Conservation (phyloP, 2,797 vertebrate genomes). For the Avahi laniger region DNA sequence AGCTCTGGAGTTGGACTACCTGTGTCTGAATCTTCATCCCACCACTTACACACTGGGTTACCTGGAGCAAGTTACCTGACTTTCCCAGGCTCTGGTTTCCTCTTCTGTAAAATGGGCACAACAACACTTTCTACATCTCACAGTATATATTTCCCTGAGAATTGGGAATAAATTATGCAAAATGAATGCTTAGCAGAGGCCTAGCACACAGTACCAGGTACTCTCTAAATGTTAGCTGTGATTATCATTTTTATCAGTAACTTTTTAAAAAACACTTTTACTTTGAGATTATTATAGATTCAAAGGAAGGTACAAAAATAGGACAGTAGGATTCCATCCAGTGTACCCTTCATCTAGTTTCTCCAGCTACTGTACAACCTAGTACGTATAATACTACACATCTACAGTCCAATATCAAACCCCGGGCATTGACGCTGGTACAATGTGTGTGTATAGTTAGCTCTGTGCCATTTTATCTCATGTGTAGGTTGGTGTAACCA, state of each 20-base stretch:
- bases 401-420: background rate
- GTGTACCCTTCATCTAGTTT: background rate
- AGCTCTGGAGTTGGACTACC: background rate
- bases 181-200: background rate
- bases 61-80: background rate
- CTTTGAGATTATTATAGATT: background rate
- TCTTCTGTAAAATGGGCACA: background rate
- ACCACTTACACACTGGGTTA: background rate
- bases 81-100: background rate
- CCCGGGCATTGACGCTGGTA: background rate
- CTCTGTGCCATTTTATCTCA: background rate
- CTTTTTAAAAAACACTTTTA: background rate
- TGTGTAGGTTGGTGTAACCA: background rate
- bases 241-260: background rate
- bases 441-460: background rate
- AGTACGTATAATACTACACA: too few species aligned
- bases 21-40: too few species aligned
- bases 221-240: background rate
- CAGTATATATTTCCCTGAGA: background rate
- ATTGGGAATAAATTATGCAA: background rate
- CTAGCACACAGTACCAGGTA: background rate
- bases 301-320: background rate
- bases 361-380: fast-evolving
- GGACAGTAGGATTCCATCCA: background rate
- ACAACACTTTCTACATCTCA: too few species aligned